Percentiles rank a stretch among this genome's conserved stretches.
phyloP scores from a whole-genome alignment of 2,113 vertebrate species.

The Chamaea fasciata region DNA sequence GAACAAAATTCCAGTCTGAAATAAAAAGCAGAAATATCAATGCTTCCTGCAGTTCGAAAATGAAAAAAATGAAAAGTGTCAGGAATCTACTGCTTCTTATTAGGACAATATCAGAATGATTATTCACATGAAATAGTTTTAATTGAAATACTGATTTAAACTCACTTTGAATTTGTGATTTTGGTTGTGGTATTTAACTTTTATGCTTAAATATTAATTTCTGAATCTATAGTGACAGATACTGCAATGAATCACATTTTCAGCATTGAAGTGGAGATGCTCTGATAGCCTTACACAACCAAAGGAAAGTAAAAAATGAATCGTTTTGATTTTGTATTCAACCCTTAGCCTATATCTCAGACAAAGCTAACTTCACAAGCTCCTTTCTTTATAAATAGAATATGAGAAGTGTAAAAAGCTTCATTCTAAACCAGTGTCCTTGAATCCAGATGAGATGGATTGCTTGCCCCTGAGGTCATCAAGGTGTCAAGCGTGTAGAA shows the following conservation, averaged over 20 bases:
- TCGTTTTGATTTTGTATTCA: background rate
- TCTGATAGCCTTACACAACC: background rate
- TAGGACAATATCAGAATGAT: background rate
- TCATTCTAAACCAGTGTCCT: background rate
- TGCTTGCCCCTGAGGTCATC: background rate
- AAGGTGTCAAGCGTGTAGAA: background rate
- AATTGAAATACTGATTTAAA: background rate
- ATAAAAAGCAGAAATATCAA: background rate
- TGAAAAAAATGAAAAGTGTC: background rate
- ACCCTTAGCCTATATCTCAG: background rate
- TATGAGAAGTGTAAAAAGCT: background rate
- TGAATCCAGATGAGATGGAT: background rate
- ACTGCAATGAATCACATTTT: background rate
- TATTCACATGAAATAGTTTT: background rate
- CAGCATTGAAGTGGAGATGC: background rate
- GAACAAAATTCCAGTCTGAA: background rate
- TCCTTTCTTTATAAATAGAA: background rate
- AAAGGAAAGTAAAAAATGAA: background rate
- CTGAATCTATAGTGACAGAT: background rate
- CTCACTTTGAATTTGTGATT: background rate
- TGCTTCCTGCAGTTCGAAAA: background rate
- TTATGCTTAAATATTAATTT: background rate
- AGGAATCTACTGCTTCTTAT: background rate
- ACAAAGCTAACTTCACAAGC: background rate
- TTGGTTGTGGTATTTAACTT: background rate